These are phyloP conservation scores for Poecilia picta DNA, from an alignment of 2,797 vertebrate genomes.

Conservation along the genomic window DNA sequence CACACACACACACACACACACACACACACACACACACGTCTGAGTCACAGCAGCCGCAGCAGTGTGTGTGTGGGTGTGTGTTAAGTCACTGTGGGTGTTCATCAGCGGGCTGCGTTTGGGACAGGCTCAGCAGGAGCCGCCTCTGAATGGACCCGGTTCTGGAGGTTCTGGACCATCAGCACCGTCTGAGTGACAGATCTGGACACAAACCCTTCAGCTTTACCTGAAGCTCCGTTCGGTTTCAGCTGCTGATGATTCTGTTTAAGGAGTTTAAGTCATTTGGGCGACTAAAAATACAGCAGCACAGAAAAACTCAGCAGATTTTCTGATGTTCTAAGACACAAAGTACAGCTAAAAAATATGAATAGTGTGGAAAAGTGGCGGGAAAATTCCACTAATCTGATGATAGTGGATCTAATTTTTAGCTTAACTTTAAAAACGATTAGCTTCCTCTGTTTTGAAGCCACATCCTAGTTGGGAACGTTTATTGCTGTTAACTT, in stretches of 20 bases:
- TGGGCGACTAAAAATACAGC: neutral
- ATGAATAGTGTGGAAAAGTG: neutral
- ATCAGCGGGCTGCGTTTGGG: neutral
- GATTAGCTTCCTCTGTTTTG: no score
- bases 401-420: no score
- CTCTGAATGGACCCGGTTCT: slow-evolving; percentile 10
- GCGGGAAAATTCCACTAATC: no score
- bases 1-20: slow-evolving; percentile 22
- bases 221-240: neutral
- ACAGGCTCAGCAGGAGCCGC: slow-evolving; percentile 26
- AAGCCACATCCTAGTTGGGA: no score
- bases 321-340: neutral
- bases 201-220: neutral
- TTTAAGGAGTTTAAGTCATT: neutral
- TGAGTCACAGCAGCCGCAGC: slow-evolving; percentile 52
- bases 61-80: slow-evolving; percentile 33
- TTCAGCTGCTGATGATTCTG: neutral
- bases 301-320: neutral
- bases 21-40: slow-evolving; percentile 37
- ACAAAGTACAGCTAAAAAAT: neutral
- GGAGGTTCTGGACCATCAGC: neutral
- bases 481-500: no score
- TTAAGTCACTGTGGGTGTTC: slow-evolving; percentile 12
- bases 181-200: neutral
- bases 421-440: no score